Evolutionary conservation across 2,797 vertebrate species (phyloP).

Genomic region (Artibeus jamaicensis): DNA sequence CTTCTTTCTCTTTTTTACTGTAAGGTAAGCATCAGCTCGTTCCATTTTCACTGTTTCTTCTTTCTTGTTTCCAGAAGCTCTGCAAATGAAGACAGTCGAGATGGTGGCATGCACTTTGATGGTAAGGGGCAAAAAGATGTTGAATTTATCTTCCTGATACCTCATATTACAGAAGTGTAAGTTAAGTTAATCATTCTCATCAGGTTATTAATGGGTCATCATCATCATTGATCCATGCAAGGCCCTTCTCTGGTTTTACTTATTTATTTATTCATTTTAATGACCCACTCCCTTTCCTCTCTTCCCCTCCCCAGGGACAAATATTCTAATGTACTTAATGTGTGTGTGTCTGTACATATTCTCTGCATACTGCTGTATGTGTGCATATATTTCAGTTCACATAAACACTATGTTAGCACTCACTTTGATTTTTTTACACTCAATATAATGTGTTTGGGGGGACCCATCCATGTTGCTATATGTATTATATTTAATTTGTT

Average conservation of each 20-base stretch:
- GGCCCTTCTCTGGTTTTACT: neutral
- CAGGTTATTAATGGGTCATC: neutral
- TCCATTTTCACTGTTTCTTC: conserved; percentile 47
- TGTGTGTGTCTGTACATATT: neutral
- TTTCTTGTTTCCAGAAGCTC: conserved; percentile 77
- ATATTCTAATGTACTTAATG: neutral
- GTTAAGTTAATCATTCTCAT: neutral
- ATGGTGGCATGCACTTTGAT: conserved; percentile 72
- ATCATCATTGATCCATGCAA: neutral
- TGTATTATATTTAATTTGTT: neutral
- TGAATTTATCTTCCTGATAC: neutral
- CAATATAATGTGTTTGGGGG: neutral
- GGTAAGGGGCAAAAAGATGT: conserved; percentile 73
- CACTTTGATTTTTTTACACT: neutral
- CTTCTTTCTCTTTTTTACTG: neutral
- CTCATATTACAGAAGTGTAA: neutral
- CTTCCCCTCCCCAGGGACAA: neutral
- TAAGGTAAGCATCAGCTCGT: neutral
- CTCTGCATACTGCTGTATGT: neutral
- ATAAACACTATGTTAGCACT: neutral
- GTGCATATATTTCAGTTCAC: neutral
- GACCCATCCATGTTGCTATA: too few species aligned
- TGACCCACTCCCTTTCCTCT: neutral
- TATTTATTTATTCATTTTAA: neutral
- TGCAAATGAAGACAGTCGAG: conserved; percentile 81